phyloP scores from a whole-genome alignment of 2,113 vertebrate species.

The Cavia porcellus region DNA sequence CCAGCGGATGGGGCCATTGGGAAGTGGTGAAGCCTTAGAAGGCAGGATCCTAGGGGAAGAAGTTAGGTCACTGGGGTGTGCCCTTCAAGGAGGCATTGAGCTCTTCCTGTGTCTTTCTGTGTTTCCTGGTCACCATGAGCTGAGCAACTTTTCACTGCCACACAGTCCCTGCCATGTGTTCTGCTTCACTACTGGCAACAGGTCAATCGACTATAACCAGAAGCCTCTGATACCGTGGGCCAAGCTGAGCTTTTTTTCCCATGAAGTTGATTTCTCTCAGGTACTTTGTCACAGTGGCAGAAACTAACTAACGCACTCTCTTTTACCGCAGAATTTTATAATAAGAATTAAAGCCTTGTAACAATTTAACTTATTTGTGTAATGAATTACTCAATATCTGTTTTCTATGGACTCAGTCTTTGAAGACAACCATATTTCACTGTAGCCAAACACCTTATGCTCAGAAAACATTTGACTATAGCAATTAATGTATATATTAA shows the following conservation, averaged over 20 bases:
- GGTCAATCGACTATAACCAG: background rate
- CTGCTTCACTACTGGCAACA: background rate
- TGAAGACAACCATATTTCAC: background rate
- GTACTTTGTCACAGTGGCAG: background rate
- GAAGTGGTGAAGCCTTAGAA: background rate
- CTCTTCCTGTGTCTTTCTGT: background rate
- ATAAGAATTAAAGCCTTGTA: background rate
- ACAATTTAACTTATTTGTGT: background rate
- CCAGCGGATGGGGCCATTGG: background rate
- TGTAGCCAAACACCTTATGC: background rate
- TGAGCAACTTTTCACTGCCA: background rate
- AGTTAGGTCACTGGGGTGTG: background rate
- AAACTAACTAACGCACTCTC: background rate
- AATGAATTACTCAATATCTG: background rate
- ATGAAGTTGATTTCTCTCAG: background rate
- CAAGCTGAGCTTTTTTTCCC: background rate
- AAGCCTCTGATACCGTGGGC: background rate
- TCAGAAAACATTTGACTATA: background rate
- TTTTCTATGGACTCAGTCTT: background rate
- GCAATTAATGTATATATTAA: background rate
- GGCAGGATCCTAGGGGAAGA: background rate
- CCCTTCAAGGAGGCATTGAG: too few relatives aligned
- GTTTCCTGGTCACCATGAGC: background rate
- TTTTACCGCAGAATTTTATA: background rate
- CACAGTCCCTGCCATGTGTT: background rate